Base-by-base conservation (phyloP, 2,888 invertebrate genomes). In the Clitarchus hookeri region DNA sequence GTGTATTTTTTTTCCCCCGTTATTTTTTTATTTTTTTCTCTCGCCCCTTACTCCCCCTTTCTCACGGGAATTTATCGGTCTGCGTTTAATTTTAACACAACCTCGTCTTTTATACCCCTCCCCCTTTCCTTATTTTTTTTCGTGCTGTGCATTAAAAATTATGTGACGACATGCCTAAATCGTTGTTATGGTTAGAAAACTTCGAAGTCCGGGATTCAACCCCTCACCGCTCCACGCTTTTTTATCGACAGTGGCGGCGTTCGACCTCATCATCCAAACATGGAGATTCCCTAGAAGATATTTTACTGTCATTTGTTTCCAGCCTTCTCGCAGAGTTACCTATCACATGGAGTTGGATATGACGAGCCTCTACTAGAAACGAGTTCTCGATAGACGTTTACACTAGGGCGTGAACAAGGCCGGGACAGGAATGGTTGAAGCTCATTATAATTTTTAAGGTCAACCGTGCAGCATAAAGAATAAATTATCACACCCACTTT, bases 141-240 rank as follows among this genome's bases (percentile, higher is more conserved):
- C 19, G 8, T n/a, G 82, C 19, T 82, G 82, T 0, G 82, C 27
- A 82, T 82, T 82, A 82, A 82, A 82, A 82, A 82, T 44, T 82
- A 44, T 82, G 82, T 82, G 82, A 82, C 82, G 82, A 82, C 82
- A 82, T 82, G 36, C 44, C 44, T 82, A 82, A 82, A 82, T 82
- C 82, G 82, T 82, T 82, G 82, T 82, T 82, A 82, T 82, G 27
- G 82, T 82, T 36, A 12, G 44, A 27, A 82, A 65, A 6, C 16
- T 65, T 23, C 65, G n/a, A n/a, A 19, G 65, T n/a, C 16, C 65
- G n/a, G n/a, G 77, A 83, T 83, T 85, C 85, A 82, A 85, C 82
- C 82, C 85, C 83, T 27, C 27, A n/a, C 44, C 36, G 19, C 44
- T 83, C 13, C 23, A n/a, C 83, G 36, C 36, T 36, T 36, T 44